Conservation (phyloP, 2,797 vertebrate species). For the Polyboroides typus region DNA sequence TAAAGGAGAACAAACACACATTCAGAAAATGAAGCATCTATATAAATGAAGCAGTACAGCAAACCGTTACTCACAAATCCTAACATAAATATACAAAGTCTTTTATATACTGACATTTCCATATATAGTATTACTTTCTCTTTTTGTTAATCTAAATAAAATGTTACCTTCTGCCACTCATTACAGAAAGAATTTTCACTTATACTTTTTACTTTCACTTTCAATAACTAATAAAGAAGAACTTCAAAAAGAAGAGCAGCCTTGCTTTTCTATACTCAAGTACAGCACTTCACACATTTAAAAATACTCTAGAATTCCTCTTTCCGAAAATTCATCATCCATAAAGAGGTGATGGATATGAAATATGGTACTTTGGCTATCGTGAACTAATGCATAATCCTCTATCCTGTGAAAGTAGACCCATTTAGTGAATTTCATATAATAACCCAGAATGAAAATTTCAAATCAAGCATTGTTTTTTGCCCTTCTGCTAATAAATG, state of each 20-base stretch:
- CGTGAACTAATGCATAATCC: not conserved
- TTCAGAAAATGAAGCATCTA: not conserved
- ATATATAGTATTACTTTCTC: constrained; percentile 45
- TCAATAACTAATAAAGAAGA: not conserved
- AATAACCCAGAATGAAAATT: not conserved
- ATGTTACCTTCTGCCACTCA: constrained; percentile 9
- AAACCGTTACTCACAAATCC: constrained; percentile 35
- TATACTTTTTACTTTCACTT: not conserved
- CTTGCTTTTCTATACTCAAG: not conserved
- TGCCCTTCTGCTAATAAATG: not conserved
- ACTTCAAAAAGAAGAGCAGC: not conserved
- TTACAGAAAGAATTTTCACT: not conserved
- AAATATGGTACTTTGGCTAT: not conserved
- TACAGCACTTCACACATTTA: not conserved
- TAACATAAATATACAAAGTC: constrained; percentile 18
- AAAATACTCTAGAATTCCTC: not conserved
- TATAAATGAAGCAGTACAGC: not conserved
- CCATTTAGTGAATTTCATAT: not conserved
- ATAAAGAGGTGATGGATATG: not conserved
- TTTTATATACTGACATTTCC: constrained; percentile 41
- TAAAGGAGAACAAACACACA: not conserved
- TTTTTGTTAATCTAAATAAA: constrained; percentile 65
- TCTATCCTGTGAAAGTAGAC: not conserved
- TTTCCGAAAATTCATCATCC: not conserved
- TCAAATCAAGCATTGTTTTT: not conserved